Evolutionary conservation across 2,888 invertebrate species (phyloP).

Genomic region (Galerucella calmariensis): DNA sequence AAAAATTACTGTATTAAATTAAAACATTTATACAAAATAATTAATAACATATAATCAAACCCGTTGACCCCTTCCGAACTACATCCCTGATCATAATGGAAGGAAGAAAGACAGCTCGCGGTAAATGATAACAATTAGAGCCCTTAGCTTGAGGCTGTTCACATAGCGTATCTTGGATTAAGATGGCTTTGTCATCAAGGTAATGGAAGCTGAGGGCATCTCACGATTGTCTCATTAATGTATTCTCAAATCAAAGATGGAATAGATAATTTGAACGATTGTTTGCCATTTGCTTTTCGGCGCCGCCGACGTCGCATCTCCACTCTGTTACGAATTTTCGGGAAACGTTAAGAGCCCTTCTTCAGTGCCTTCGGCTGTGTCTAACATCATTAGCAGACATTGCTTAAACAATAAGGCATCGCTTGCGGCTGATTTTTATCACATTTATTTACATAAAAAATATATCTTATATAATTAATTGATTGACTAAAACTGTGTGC

Average conservation of each 20-base stretch:
- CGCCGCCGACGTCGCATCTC: constrained; percentile 12
- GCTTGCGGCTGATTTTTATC: constrained; percentile 14
- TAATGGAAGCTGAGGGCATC: constrained; percentile 63
- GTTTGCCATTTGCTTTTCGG: constrained; percentile 53
- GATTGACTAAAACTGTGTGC: too few species aligned
- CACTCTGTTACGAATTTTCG: constrained; percentile 28
- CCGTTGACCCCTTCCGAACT: not conserved
- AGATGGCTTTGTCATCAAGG: constrained; percentile 65
- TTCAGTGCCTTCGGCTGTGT: constrained; percentile 17
- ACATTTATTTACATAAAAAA: not conserved
- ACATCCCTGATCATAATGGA: constrained; percentile 29
- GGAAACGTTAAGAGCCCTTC: constrained; percentile 30
- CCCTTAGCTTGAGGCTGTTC: constrained; percentile 55
- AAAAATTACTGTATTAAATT: not conserved
- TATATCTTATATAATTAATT: not conserved
- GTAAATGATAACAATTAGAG: constrained; percentile 64
- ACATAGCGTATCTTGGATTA: constrained; percentile 60
- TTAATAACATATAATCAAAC: not conserved
- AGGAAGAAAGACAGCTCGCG: constrained; percentile 46
- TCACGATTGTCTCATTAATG: constrained; percentile 64
- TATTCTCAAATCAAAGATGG: constrained; percentile 64
- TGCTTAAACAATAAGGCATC: constrained; percentile 14
- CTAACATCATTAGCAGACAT: constrained; percentile 30
- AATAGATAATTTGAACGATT: constrained; percentile 62
- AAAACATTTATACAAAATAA: not conserved